Conservation (phyloP, 2,797 vertebrate genomes). For the Allobates femoralis region DNA sequence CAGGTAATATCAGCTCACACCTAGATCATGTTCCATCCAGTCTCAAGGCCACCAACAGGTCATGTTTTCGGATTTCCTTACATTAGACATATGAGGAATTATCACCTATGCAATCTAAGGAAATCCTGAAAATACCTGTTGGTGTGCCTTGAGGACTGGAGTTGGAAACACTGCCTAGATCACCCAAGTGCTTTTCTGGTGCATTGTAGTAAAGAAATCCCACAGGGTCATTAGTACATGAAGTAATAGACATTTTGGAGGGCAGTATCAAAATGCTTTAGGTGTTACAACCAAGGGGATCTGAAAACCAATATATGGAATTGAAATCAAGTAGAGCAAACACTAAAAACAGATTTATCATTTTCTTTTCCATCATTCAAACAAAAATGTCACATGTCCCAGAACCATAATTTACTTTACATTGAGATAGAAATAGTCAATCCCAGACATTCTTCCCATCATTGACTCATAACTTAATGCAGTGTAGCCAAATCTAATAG, state of each 20-base stretch:
- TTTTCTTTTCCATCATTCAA: background rate
- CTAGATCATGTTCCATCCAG: too few relatives aligned
- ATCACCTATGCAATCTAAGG: too few relatives aligned
- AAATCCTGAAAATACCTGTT: too few relatives aligned
- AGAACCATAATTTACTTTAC: constrained; percentile 35
- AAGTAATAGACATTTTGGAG: background rate
- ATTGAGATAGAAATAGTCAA: background rate
- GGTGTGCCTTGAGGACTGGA: too few relatives aligned
- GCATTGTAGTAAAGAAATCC: background rate
- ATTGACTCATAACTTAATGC: constrained; percentile 1
- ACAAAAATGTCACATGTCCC: constrained; percentile 9
- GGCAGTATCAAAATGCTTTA: constrained; percentile 4
- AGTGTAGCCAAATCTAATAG: background rate
- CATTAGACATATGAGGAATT: too few relatives aligned
- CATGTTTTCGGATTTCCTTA: too few relatives aligned
- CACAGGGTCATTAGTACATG: constrained; percentile 1
- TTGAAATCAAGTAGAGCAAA: background rate
- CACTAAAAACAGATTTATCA: background rate
- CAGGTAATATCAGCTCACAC: background rate
- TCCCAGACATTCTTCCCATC: constrained; percentile 8
- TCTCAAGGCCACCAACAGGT: too few relatives aligned
- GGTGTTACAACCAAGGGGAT: background rate
- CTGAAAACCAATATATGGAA: background rate
- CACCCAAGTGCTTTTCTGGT: constrained; percentile 25
- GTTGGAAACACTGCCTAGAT: too few relatives aligned